Evolutionary conservation across 2,888 invertebrate species (phyloP).

Genomic region (Clusia tigrina): DNA sequence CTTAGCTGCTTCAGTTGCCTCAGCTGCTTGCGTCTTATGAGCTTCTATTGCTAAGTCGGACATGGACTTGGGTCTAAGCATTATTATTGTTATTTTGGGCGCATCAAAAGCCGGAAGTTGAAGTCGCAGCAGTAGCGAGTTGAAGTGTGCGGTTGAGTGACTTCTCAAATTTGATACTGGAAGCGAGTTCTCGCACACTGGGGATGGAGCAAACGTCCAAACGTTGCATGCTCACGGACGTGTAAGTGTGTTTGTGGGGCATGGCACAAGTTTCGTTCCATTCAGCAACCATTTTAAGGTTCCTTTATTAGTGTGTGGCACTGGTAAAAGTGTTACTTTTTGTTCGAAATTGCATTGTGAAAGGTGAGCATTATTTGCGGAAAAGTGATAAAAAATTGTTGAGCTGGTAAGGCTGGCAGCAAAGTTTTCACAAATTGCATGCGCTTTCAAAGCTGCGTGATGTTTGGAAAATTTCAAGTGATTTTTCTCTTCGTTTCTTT

Average conservation of each 20-base stretch:
- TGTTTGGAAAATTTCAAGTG: not conserved
- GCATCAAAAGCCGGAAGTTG: not conserved
- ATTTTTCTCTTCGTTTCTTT: too few species aligned
- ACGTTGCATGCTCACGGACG: not conserved
- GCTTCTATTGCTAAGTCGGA: not conserved
- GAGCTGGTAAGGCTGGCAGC: not conserved
- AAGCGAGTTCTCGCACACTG: not conserved
- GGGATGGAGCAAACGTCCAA: not conserved
- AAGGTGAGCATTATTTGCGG: constrained; percentile 11
- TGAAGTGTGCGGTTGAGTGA: constrained; percentile 16
- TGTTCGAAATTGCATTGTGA: constrained; percentile 5
- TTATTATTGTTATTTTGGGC: constrained; percentile 17
- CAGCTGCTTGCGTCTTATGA: not conserved
- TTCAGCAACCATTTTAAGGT: too few species aligned
- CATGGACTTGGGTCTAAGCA: not conserved
- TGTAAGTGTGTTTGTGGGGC: constrained; percentile 5
- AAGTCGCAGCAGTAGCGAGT: not conserved
- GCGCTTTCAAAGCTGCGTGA: not conserved
- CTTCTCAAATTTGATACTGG: constrained; percentile 28
- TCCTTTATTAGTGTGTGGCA: constrained; percentile 14
- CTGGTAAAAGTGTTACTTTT: constrained; percentile 11
- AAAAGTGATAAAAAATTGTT: not conserved
- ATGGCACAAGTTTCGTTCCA: too few species aligned
- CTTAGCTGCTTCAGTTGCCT: not conserved
- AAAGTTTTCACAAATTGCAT: not conserved